These are phyloP conservation scores for Discoglossus pictus DNA, from an alignment of 2,797 vertebrate species.

Conservation along the genomic window DNA sequence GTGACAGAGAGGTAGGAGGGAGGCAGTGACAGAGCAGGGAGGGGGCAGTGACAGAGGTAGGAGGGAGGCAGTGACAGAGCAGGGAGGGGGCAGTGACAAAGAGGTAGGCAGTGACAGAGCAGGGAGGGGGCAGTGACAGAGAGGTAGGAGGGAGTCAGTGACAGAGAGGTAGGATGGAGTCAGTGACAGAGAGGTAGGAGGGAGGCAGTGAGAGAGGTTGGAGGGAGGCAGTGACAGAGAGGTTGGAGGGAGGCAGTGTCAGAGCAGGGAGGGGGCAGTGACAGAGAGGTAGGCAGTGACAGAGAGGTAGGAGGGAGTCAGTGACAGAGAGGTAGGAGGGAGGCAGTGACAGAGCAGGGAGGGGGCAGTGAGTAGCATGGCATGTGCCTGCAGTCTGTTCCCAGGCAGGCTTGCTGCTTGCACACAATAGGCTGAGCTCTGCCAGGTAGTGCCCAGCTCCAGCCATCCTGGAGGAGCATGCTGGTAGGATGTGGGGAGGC, in stretches of 20 bases:
- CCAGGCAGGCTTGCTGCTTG: not conserved
- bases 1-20: constrained; percentile 28
- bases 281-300: constrained; percentile 21
- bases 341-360: constrained; percentile 57
- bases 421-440: constrained; percentile 17
- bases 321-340: constrained; percentile 39
- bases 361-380: not conserved
- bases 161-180: not conserved
- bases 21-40: constrained; percentile 55
- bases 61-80: not conserved
- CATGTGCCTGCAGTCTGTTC: constrained; percentile 29
- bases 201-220: not conserved
- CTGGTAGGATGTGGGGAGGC: constrained; percentile 20
- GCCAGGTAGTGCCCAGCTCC: constrained; percentile 1
- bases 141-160: not conserved
- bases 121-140: constrained; percentile 11
- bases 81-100: constrained; percentile 19
- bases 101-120: not conserved
- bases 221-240: not conserved
- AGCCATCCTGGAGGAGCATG: constrained; percentile 14
- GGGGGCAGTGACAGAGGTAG: too few species aligned
- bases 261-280: constrained; percentile 31
- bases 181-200: not conserved
- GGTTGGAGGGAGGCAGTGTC: not conserved
- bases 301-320: not conserved